Percentiles rank a stretch among this genome's conserved stretches.
These are phyloP conservation scores for Campaea margaritaria DNA, from an alignment of 2,888 invertebrate species.

Conservation along the genomic window DNA sequence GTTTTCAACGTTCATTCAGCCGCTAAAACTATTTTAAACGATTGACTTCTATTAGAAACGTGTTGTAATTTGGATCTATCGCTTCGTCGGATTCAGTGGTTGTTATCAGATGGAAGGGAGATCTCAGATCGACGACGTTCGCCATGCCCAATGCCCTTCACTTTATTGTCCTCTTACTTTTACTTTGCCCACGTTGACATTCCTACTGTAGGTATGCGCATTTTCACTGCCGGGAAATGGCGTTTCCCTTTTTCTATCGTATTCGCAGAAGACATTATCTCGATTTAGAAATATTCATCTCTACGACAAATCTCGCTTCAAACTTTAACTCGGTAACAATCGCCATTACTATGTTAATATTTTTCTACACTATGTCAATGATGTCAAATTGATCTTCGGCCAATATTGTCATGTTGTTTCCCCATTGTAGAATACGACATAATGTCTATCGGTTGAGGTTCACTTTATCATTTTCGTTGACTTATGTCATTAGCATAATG, in stretches of 20 bases:
- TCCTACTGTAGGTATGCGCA: background rate
- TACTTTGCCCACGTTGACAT: conserved; percentile 20
- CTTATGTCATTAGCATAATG: background rate
- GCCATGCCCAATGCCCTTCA: conserved; percentile 28
- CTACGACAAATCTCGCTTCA: too few relatives aligned
- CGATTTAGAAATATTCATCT: too few relatives aligned
- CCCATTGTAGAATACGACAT: too few relatives aligned
- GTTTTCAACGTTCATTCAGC: conserved; percentile 36
- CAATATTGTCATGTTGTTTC: too few relatives aligned
- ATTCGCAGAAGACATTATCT: background rate
- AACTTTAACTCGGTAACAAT: too few relatives aligned
- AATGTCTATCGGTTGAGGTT: too few relatives aligned
- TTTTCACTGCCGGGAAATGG: conserved; percentile 10
- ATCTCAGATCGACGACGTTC: conserved; percentile 11
- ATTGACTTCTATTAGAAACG: conserved; percentile 19
- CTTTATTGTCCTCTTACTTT: conserved; percentile 24
- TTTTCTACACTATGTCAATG: too few relatives aligned
- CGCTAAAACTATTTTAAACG: conserved; percentile 39
- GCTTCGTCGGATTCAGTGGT: conserved; percentile 13
- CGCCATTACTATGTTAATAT: too few relatives aligned
- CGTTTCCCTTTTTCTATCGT: conserved; percentile 1
- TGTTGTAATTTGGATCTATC: conserved; percentile 13
- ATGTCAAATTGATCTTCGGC: too few relatives aligned
- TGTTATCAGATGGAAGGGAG: conserved; percentile 21
- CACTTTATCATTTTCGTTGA: background rate